Evolutionary conservation across 2,113 vertebrate genomes (phyloP).

Genomic region (Leucosticte australis): DNA sequence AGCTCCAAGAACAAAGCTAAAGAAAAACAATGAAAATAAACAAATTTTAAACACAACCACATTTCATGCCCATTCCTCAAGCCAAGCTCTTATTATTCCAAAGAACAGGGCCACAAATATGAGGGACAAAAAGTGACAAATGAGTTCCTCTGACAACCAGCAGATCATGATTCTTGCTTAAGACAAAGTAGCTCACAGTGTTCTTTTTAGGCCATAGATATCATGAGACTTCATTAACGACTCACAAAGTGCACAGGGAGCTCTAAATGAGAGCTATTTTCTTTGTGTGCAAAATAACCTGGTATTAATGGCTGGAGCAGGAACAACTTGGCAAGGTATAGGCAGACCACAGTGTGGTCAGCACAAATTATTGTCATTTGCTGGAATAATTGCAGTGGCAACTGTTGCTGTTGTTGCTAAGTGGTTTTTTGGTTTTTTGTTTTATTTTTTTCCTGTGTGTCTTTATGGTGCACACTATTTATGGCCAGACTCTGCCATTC

Average conservation of each 20-base stretch:
- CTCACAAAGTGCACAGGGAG: not conserved
- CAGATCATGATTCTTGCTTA: not conserved
- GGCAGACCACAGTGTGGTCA: slow-evolving; percentile 37
- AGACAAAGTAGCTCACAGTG: slow-evolving; percentile 22
- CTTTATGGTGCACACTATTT: not conserved
- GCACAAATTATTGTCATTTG: slow-evolving; percentile 43
- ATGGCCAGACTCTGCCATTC: not conserved
- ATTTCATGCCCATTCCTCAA: slow-evolving; percentile 55
- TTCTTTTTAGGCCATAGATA: slow-evolving; percentile 32
- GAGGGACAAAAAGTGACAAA: slow-evolving; percentile 55
- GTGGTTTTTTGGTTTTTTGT: not conserved
- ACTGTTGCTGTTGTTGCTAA: slow-evolving; percentile 46
- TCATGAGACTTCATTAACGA: slow-evolving; percentile 25
- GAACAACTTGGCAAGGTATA: slow-evolving; percentile 34
- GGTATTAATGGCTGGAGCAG: slow-evolving; percentile 39
- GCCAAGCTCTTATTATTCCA: slow-evolving; percentile 47
- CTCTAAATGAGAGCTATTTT: slow-evolving; percentile 31
- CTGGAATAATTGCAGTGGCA: slow-evolving; percentile 49
- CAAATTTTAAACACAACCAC: slow-evolving; percentile 61
- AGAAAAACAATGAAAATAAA: slow-evolving; percentile 69
- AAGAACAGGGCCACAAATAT: slow-evolving; percentile 26
- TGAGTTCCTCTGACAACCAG: slow-evolving; percentile 16
- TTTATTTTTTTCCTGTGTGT: not conserved
- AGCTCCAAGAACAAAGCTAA: slow-evolving; percentile 65
- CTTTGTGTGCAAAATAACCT: slow-evolving; percentile 37